Conservation (phyloP, 1,140 invertebrate species). For the Lasioglossum albipes region DNA sequence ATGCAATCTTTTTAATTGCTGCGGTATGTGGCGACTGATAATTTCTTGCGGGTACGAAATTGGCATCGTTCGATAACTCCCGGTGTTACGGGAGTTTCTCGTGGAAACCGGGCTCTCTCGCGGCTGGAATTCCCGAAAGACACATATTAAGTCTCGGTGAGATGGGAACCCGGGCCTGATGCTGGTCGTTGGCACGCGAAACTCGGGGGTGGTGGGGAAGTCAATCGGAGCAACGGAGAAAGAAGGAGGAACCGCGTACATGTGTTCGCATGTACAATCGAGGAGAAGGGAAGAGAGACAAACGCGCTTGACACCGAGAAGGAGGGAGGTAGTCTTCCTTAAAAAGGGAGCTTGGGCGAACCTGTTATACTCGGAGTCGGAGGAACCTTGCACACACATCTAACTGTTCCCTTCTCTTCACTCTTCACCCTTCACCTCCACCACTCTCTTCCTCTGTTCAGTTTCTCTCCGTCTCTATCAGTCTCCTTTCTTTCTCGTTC, state of each 20-base stretch:
- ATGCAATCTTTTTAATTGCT: slow-evolving; percentile 17
- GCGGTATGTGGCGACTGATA: background rate
- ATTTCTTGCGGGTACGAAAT: slow-evolving; percentile 12
- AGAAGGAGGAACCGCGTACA: slow-evolving; percentile 32
- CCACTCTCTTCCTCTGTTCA: too few relatives aligned
- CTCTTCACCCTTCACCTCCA: too few relatives aligned
- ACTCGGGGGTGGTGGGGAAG: background rate
- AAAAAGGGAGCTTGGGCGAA: slow-evolving; percentile 70
- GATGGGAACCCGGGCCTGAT: slow-evolving; percentile 2
- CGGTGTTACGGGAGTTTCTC: slow-evolving; percentile 17
- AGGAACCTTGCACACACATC: slow-evolving; percentile 71
- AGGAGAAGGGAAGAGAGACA: slow-evolving; percentile 9
- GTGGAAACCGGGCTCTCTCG: background rate
- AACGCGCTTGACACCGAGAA: background rate
- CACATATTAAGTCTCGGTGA: slow-evolving; percentile 54
- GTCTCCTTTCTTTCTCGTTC: background rate
- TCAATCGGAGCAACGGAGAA: slow-evolving; percentile 20
- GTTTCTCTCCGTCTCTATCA: too few relatives aligned
- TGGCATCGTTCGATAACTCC: background rate
- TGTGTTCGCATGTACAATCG: background rate
- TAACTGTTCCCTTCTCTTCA: slow-evolving; percentile 50
- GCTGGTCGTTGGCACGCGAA: slow-evolving; percentile 49
- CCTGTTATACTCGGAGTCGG: slow-evolving; percentile 75
- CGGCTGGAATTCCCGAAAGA: slow-evolving; percentile 45
- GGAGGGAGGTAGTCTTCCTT: slow-evolving; percentile 21